phyloP scores from a whole-genome alignment of 2,113 vertebrate genomes.

The Crypturellus undulatus region DNA sequence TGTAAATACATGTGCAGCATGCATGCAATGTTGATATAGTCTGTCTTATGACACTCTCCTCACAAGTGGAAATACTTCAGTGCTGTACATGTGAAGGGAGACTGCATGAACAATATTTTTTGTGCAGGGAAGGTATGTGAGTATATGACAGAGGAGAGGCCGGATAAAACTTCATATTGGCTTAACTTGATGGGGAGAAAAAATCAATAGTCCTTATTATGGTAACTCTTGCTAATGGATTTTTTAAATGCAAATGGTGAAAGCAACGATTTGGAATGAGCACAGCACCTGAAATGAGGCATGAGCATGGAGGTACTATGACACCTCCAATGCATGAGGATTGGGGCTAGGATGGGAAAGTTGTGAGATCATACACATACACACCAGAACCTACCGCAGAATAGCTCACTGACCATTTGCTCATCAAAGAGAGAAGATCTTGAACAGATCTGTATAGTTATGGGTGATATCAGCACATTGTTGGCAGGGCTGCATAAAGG shows the following conservation, averaged over 20 bases:
- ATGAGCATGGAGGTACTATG: no score
- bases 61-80: not conserved
- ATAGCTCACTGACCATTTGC: not conserved
- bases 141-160: not conserved
- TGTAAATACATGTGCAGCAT: no score
- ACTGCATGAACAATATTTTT: not conserved
- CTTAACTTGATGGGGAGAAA: not conserved
- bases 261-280: not conserved
- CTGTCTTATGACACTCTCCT: not conserved
- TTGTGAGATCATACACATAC: fast-evolving
- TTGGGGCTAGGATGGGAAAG: not conserved
- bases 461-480: not conserved
- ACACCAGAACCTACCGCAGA: not conserved
- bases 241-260: not conserved
- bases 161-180: not conserved
- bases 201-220: not conserved
- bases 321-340: not conserved
- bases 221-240: not conserved
- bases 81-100: fast-evolving
- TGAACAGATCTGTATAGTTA: not conserved
- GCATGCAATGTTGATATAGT: not conserved
- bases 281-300: not conserved
- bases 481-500: not conserved
- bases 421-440: fast-evolving
- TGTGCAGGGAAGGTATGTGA: not conserved